Base-by-base conservation (phyloP, 2,113 vertebrate genomes). In the Butorides virescens region DNA sequence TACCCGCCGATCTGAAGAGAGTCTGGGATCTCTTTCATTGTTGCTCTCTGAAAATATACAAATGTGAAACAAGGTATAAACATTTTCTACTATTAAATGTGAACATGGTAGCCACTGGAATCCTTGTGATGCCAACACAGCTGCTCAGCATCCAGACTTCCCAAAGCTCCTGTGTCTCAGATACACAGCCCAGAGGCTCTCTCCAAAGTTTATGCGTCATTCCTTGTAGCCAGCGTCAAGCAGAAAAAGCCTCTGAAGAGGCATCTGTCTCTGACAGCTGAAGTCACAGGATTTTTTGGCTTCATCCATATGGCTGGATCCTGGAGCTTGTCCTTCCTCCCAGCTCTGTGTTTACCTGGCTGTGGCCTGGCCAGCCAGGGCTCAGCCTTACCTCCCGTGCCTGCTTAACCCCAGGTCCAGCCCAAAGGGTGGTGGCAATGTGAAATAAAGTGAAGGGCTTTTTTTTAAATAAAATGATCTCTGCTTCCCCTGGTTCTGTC, bases 281-380 rank as follows among this genome's bases (percentile, higher is more conserved):
- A 61, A 74, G 15, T 13, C 30, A 22, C 0, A 1, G 8, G 21
- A 21, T 23, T 46, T 53, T 50, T 26, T 47, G 36, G 11, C 27
- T 89, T 73, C 34, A 19, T 52, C 34, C 18, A 10, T 63, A 42
- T 14, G 7, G 18, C 30, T 46, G 23, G 36, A 34, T 53, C 30
- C 10, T 49, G 78, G 32, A 71, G 5, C 15, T 37, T 53, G 29
- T 78, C 3, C 5, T 47, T 66, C 17, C 21, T 81, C 46, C 50
- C 32, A 6, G 19, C 32, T 63, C 16, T 22, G 2, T 27, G 47
- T 63, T 53, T 1, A 44, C 7, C 17, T 25, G 5, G 3, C 36
- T 70, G 21, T 7, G 34, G 37, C 2, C 5, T n/a, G 42, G 20
- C 8, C 29, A 3, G 0, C 0, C 13, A 47, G 27, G 50, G 14